Evolutionary conservation across 35 echinoderm and acorn worm species (phyloP).

Genomic region (Lytechinus pictus): DNA sequence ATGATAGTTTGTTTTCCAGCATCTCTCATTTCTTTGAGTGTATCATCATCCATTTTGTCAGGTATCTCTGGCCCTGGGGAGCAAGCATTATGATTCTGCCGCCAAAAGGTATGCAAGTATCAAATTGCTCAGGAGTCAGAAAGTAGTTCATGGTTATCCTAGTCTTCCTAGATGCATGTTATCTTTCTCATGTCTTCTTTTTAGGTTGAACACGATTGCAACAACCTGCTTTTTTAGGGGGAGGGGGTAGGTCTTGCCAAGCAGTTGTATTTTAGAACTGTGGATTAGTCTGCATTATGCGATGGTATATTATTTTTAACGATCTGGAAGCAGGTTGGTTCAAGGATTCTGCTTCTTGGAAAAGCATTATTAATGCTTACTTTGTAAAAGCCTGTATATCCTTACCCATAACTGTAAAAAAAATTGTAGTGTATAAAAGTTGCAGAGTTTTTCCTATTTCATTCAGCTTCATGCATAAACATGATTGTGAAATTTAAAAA

Average conservation of each 20-base stretch:
- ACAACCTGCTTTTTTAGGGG: neutral
- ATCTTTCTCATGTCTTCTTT: neutral
- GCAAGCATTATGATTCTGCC: neutral
- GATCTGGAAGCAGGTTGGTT: neutral
- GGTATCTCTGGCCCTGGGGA: neutral
- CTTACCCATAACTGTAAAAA: too few species aligned
- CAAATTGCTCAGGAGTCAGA: neutral
- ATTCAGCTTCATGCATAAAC: too few species aligned
- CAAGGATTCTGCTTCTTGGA: too few species aligned
- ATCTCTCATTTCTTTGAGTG: neutral
- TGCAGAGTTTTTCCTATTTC: too few species aligned
- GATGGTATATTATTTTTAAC: neutral
- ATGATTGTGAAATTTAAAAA: too few species aligned
- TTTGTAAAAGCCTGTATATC: too few species aligned
- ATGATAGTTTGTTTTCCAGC: neutral
- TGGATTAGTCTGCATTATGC: neutral
- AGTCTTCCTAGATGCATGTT: neutral
- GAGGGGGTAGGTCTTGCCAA: neutral
- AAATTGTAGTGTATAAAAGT: too few species aligned
- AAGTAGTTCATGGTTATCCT: neutral
- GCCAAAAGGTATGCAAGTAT: neutral
- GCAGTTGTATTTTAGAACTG: neutral
- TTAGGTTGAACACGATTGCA: neutral
- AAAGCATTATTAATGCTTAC: too few species aligned
- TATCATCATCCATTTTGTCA: neutral